Base-by-base conservation (phyloP, 2,888 invertebrate species). In the Nomada goodeniana region DNA sequence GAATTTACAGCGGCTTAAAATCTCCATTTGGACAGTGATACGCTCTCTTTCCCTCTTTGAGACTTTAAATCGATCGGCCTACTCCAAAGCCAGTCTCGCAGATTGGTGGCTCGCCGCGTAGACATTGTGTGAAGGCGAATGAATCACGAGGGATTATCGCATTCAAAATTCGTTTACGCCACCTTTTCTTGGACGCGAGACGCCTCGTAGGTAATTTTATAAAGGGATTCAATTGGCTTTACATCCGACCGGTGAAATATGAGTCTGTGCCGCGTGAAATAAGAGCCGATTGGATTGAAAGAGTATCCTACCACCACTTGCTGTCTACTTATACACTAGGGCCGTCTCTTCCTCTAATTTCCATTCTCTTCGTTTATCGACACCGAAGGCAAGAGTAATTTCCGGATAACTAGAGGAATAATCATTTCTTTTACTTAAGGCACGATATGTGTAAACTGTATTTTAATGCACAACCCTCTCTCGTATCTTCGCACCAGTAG, bases 181-280 rank as follows among this genome's bases (percentile, higher is more conserved):
- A 80, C 76, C 83, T 74, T 82, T 84, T 80, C 81, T 64, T 55
- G 63, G 64, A 59, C 76, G 53, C 70, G 86, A 79, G 81, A 80
- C 86, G 88, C 80, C 80, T 65, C 71, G 88, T 76, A 80, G 81
- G 89, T 91, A 92, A 92, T 92, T 92, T 92, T 88, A 89, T 91
- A 91, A 89, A 91, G 89, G 90, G 90, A 92, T 92, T 92, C 91
- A 91, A 92, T 92, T 91, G 91, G 87, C 90, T 89, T 90, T 90
- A 89, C 90, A 89, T 83, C 88, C 85, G 61, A 83, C 78, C 57
- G 85, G 89, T 92, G 92, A 92, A 92, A 92, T 92, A 92, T 91
- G 91, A 92, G 92, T 89, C 91, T 90, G 87, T 88, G 84, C 86
- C 86, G 89, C 83, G 89, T 90, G 90, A 91, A 92, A 91, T 92